Base-by-base conservation (phyloP, 2,113 vertebrate genomes). In the Callipepla californica region DNA sequence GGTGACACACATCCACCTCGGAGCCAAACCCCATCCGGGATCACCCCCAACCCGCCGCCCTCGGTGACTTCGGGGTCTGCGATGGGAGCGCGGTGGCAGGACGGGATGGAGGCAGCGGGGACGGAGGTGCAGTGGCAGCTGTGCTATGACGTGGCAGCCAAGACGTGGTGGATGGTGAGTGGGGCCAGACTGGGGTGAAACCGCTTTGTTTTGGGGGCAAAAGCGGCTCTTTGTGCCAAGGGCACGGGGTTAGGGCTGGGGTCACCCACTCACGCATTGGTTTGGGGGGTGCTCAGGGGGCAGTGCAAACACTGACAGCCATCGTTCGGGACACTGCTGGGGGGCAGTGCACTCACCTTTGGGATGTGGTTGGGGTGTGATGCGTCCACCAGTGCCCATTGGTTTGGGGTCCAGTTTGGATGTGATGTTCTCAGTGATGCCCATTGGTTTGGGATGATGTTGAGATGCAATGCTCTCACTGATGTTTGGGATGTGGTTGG, bases 81-180 rank as follows among this genome's bases (percentile, higher is more conserved):
- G 15, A 88, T 76, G 5, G 51, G 51, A 63, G 17, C 1, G 11
- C 55, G 51, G 61, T 40, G 61, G 40, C 36, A 63, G 23, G 17
- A 30, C 34, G 36, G 50, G 65, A 98, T 94, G 96, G 97, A 97
- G 93, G 92, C 30, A 7, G 47, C 42, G 0, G 68, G 80, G 22
- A 36, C 17, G 7, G 47, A 89, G 0, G 98, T 98, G 94, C 99
- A 97, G 91, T 99, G 99, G 99, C 99, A 99, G 95, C 97, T 99
- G 22, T 98, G 98, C 95, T 99, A 99, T 74, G 96, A 99, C 67
- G 96, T 97, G 97, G 98, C 96, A 7, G 98, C 98, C 48, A 98
- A 97, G 97, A 99, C 98, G 7, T 99, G 99, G 99, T 99, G 99
- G 99, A 99, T 99, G 99, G 99, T 99, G 96, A 99, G 99, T 98